Evolutionary conservation across 2,797 vertebrate genomes (phyloP), one percentile per base, ranked within the genome.

Genomic region (Pelodytes ibericus): DNA sequence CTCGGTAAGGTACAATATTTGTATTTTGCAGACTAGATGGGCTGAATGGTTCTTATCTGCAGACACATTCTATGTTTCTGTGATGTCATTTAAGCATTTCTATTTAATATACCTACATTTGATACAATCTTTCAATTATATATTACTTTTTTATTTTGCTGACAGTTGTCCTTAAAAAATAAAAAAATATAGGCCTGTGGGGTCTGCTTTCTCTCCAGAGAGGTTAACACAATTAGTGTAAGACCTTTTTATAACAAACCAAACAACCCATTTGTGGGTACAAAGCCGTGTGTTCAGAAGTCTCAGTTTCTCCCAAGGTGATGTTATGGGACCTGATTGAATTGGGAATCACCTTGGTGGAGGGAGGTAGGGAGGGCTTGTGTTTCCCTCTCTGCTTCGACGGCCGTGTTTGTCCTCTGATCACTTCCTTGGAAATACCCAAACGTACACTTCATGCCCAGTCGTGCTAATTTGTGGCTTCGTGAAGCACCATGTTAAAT

Each of bases 401-500:
- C 57, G 73, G 57, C 47, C 57, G 57, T 72, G 62, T 79, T 59
- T 65, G 68, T 77, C 68, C 20, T 71, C 24, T 39, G 70, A 72
- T 61, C 70, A 41, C 70, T 72, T 67, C 67, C 60, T 51, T 56
- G 39, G 44, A 69, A 79, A 79, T 73, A 79, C 76, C 76, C 76
- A 73, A 66, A 68, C 62, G 70, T 66, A 64, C 33, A 68, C 70
- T 79, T 79, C 64, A 56, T 73, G 61, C 70, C 64, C 76, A 73
- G 76, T 69, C 63, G 73, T 61, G 70, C 64, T 79, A 79, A 79
- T 79, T 73, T 79, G 76, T 72, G 49, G 64, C 60, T 68, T 73
- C 76, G 62, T 79, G 44, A 47, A 73, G 76, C 72, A 73, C 62
- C 76, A 61, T 79, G 70, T 68, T 79, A 79, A 73, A 79, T 79